Conservation (phyloP, 2,888 invertebrate species). For the Lepidocyrtoides sp. region DNA sequence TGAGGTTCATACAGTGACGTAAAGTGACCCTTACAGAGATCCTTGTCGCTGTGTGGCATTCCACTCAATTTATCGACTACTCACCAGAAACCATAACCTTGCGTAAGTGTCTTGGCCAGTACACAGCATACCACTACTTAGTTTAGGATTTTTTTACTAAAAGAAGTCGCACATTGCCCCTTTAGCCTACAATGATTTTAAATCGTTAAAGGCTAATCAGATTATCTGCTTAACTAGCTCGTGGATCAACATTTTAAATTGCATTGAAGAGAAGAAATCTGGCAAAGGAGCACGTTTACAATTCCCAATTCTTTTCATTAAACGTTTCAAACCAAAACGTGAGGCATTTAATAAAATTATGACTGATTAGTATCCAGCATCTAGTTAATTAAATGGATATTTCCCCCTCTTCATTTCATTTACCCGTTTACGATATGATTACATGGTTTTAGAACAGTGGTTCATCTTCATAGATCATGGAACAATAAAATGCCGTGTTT, state of each 20-base stretch:
- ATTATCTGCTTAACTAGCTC: constrained; percentile 18
- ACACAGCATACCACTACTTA: too few species aligned
- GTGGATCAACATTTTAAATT: constrained; percentile 15
- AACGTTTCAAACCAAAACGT: constrained; percentile 1
- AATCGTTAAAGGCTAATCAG: not conserved
- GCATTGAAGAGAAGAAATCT: not conserved
- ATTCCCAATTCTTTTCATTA: too few species aligned
- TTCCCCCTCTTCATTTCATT: not conserved
- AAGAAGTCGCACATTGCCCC: not conserved
- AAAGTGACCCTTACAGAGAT: constrained; percentile 44
- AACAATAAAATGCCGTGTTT: not conserved
- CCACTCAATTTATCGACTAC: constrained; percentile 40
- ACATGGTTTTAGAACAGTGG: not conserved
- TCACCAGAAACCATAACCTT: not conserved
- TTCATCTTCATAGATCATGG: not conserved
- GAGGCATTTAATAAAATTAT: constrained; percentile 63
- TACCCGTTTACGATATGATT: constrained; percentile 22
- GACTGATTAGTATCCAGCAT: constrained; percentile 64
- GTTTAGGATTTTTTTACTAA: too few species aligned
- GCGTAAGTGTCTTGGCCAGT: too few species aligned
- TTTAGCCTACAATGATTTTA: not conserved
- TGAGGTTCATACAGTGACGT: not conserved
- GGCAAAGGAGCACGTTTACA: too few species aligned
- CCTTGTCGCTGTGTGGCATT: constrained; percentile 53
- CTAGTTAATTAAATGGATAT: constrained; percentile 76